A percentile compares a stretch with the other conserved stretches of the same genome.
Conservation (phyloP, 2,888 invertebrate genomes). For the Furcula furcula region DNA sequence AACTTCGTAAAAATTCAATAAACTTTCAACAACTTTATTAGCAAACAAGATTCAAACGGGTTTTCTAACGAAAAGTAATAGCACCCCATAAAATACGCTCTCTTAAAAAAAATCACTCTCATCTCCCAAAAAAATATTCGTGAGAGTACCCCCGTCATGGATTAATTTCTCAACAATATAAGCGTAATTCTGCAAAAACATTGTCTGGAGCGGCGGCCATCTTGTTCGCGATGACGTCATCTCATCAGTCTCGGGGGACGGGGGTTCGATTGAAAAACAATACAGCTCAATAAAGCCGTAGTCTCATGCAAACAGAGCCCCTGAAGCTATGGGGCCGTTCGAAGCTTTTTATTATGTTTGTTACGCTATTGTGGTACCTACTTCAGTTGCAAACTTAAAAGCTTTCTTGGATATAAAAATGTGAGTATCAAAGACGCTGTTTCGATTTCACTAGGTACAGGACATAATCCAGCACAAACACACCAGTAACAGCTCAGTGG, state of each 20-base stretch:
- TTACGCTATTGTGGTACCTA: constrained; percentile 2
- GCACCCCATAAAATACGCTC: not conserved
- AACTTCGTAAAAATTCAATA: too few species aligned
- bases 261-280: constrained; percentile 44
- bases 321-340: constrained; percentile 17
- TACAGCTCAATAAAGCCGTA: constrained; percentile 26
- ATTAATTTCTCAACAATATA: not conserved
- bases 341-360: constrained; percentile 22
- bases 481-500: too few species aligned
- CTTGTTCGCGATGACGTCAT: constrained; percentile 42
- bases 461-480: too few species aligned
- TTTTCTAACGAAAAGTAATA: not conserved
- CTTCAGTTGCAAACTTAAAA: too few species aligned
- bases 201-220: constrained; percentile 31
- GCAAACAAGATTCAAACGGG: not conserved
- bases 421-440: too few species aligned
- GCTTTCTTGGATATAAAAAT: too few species aligned
- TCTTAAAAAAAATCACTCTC: not conserved
- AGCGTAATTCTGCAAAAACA: constrained; percentile 29
- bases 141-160: not conserved
- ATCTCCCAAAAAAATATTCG: not conserved
- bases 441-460: too few species aligned
- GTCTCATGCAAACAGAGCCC: constrained; percentile 23
- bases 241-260: constrained; percentile 21
- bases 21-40: not conserved